Percentiles rank a stretch among this genome's conserved stretches.
Evolutionary conservation across 1,140 invertebrate species (phyloP).

Genomic region (Habropoda laboriosa): DNA sequence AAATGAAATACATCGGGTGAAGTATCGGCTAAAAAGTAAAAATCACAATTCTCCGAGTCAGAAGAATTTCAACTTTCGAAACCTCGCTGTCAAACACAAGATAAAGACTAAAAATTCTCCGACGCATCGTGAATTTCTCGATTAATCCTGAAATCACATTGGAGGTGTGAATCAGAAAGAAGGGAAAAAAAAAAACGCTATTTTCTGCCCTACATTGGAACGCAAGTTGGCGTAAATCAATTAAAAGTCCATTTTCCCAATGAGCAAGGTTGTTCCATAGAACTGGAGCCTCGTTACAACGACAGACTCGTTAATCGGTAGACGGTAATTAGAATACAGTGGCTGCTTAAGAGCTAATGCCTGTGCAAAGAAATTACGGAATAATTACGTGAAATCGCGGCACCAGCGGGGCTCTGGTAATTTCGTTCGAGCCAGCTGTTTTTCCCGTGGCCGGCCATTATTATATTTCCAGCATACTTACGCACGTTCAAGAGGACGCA

Average conservation of each 20-base stretch:
- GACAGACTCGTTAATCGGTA: not conserved
- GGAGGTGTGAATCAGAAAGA: too few relatives aligned
- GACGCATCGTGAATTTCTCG: too few relatives aligned
- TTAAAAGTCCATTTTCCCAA: not conserved
- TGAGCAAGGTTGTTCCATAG: not conserved
- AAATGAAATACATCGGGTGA: too few relatives aligned
- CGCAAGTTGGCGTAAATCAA: not conserved
- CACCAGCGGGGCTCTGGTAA: not conserved
- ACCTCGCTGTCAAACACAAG: too few relatives aligned
- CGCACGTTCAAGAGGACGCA: not conserved
- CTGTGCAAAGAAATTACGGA: conserved; percentile 11
- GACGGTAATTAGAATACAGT: conserved; percentile 1
- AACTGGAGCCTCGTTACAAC: not conserved
- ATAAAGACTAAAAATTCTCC: too few relatives aligned
- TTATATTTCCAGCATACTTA: not conserved
- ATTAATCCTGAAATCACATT: too few relatives aligned
- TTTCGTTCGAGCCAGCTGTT: conserved; percentile 20
- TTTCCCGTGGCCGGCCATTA: conserved; percentile 12
- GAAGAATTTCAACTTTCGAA: too few relatives aligned
- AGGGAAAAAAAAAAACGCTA: not conserved
- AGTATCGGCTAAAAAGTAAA: too few relatives aligned
- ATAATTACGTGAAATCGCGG: conserved; percentile 7
- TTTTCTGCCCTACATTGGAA: too few relatives aligned
- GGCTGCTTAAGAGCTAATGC: not conserved
- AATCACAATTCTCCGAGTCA: too few relatives aligned